A percentile compares a stretch with the other conserved stretches of the same genome.
Evolutionary conservation across 2,113 vertebrate genomes (phyloP).

Genomic region (Rhinopomastus cyanomelas): DNA sequence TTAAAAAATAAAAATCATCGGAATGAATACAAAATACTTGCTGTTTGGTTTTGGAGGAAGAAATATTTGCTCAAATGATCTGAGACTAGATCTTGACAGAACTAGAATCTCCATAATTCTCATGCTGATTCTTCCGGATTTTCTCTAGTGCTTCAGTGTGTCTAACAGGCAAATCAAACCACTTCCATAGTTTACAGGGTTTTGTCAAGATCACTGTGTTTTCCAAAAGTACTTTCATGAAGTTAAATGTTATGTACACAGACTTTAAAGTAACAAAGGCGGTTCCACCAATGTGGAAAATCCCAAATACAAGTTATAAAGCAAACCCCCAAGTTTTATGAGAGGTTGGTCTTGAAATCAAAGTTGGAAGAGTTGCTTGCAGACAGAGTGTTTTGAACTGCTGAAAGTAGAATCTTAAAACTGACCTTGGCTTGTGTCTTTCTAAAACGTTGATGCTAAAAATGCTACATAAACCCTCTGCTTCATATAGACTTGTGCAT

Average conservation of each 20-base stretch:
- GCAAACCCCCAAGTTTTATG: background rate
- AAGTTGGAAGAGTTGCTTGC: background rate
- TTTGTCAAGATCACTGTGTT: background rate
- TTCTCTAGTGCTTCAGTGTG: background rate
- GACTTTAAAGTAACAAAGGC: background rate
- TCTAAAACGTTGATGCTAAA: constrained; percentile 20
- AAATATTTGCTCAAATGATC: background rate
- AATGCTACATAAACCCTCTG: background rate
- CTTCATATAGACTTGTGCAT: background rate
- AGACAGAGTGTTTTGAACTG: background rate
- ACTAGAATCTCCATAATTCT: background rate
- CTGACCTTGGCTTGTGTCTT: background rate
- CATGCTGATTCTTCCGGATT: background rate
- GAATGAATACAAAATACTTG: background rate
- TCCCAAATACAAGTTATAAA: background rate
- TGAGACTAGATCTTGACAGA: background rate
- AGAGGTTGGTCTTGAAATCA: background rate
- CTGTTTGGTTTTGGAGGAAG: background rate
- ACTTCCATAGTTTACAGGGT: background rate
- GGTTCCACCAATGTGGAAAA: background rate
- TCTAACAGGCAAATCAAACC: background rate
- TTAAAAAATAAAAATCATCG: background rate
- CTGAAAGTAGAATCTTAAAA: background rate
- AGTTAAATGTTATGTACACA: background rate
- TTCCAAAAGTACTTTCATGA: background rate